These are phyloP conservation scores for Carettochelys insculpta DNA, from an alignment of 2,113 vertebrate species.

Conservation along the genomic window DNA sequence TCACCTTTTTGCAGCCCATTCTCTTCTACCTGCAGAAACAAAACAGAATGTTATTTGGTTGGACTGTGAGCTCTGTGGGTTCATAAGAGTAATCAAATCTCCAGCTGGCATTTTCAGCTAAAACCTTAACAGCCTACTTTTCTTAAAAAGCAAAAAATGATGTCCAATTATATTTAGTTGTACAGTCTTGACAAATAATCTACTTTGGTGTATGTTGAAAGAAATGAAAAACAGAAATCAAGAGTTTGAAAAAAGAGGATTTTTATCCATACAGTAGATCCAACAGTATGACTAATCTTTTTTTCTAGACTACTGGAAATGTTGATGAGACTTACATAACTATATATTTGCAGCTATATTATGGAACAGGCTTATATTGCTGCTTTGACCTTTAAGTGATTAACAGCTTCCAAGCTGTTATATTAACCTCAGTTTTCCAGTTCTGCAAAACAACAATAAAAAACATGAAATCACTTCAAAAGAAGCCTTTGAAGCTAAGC, in stretches of 20 bases:
- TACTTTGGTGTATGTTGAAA: not conserved
- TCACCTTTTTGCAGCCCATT: not conserved
- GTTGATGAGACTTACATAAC: not conserved
- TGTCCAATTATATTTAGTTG: not conserved
- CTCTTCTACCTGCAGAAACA: not conserved
- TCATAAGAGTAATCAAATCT: not conserved
- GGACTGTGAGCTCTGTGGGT: not conserved
- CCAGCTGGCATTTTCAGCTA: not conserved
- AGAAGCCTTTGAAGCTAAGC: not conserved
- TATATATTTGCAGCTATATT: constrained; percentile 22
- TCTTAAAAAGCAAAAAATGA: not conserved
- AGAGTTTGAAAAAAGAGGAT: not conserved
- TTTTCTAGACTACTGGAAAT: not conserved
- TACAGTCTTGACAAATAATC: not conserved
- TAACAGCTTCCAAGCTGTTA: constrained; percentile 41
- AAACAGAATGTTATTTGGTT: not conserved
- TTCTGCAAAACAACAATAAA: not conserved
- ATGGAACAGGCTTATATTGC: constrained; percentile 21
- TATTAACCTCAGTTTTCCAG: not conserved
- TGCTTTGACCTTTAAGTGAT: constrained; percentile 37
- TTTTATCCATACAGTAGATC: not conserved
- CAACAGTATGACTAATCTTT: not conserved
- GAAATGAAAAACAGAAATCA: not conserved
- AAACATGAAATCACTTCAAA: not conserved
- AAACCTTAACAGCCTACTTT: not conserved